Evolutionary conservation across 2,797 vertebrate genomes (phyloP).

Genomic region (Hydrophis major): DNA sequence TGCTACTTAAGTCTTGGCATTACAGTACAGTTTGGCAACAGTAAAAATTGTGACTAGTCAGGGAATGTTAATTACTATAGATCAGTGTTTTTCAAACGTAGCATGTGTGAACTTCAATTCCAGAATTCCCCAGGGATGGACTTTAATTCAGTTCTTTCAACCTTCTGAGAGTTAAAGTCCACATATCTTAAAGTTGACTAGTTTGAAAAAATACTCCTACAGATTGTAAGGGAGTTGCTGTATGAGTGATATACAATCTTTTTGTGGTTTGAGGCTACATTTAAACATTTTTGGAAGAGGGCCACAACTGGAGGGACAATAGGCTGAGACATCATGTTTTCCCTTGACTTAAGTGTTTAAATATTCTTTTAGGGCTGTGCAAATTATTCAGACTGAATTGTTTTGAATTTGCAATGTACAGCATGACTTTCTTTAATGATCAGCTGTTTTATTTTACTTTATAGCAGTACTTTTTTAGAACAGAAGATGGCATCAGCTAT

Average conservation of each 20-base stretch:
- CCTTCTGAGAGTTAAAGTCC: not conserved
- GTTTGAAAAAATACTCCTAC: not conserved
- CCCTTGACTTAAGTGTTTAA: not conserved
- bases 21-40: not conserved
- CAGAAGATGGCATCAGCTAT: slow-evolving; percentile 69
- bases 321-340: not conserved
- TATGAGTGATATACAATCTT: not conserved
- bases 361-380: not conserved
- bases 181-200: not conserved
- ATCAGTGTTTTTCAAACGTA: not conserved
- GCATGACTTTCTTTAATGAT: slow-evolving; percentile 10
- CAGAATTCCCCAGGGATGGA: not conserved
- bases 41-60: not conserved
- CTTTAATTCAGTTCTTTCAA: not conserved
- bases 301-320: not conserved
- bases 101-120: not conserved
- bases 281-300: not conserved
- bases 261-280: not conserved
- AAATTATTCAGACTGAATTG: not conserved
- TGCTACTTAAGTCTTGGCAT: not conserved
- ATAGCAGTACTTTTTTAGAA: slow-evolving; percentile 48
- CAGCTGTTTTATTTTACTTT: not conserved
- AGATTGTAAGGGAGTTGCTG: not conserved
- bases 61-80: not conserved
- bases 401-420: not conserved